Evolutionary conservation across 92 coral and sea anemone genomes (phyloP), one percentile per base, ranked within the genome.

Genomic region (Blastomussa wellsi): DNA sequence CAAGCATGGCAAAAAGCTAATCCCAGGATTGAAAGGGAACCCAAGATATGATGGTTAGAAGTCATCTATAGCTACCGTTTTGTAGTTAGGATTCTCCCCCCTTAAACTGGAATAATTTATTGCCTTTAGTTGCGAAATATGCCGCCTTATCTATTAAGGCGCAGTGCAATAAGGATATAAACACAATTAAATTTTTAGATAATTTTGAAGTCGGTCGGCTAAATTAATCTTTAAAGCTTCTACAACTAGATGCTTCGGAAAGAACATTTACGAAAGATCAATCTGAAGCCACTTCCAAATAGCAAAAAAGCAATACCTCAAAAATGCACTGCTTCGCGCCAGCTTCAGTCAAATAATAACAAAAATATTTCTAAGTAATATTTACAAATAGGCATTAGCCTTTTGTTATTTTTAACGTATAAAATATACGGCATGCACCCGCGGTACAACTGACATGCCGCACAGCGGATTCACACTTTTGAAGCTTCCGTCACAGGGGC

Each of bases 281-380:
- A n/a, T 29, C 48, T 74, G 33, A 44, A 41, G 48, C n/a, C 35
- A 42, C 73, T 60, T 9, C 42, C 78, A 20, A 35, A 16, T 13
- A 72, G 72, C 53, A 19, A 82, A 16, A 78, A 12, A 32, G 82
- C 82, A 51, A n/a, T 64, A 20, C 26, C 36, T 84, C 26, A 53
- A 31, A 31, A 76, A 52, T 28, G 48, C 82, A 76, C 72, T 73
- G 72, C 87, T 31, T 84, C 74, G 42, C 55, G 62, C 68, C 78
- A 74, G 81, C 84, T 79, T 67, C 59, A 70, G 51, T 74, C 86
- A 86, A 87, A 89, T 49, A 90, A 90, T 90, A 85, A 89, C 87
- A 90, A 90, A 90, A 90, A 90, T 82, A 90, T 82, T 90, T 90
- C 88, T 81, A 90, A 90, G 89, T 78, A 90, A 90, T 86, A 86